Conservation (phyloP, 2,888 invertebrate species). For the Agrochola lychnidis region DNA sequence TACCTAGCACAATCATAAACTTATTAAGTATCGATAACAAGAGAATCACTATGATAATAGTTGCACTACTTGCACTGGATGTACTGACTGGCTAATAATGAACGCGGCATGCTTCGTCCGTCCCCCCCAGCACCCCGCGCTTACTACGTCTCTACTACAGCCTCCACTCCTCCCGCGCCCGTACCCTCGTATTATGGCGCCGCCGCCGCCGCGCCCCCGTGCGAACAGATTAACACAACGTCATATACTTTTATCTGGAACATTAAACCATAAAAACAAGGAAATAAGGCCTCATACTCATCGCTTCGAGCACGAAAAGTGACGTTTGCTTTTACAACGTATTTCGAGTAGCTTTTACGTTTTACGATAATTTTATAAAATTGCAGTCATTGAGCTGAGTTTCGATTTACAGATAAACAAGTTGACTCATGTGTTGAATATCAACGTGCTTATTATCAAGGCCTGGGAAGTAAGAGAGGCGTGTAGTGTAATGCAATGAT, state of each 20-base stretch:
- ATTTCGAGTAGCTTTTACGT: constrained; percentile 74
- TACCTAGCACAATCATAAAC: background rate
- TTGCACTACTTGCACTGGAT: constrained; percentile 57
- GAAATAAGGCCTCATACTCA: constrained; percentile 32
- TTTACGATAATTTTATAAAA: constrained; percentile 82
- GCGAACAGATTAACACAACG: constrained; percentile 25
- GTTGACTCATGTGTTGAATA: constrained; percentile 75
- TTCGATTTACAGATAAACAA: constrained; percentile 74
- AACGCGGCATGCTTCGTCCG: constrained; percentile 71
- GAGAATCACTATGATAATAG: constrained; percentile 5
- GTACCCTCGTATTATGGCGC: constrained; percentile 59
- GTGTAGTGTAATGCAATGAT: constrained; percentile 71
- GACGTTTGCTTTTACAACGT: constrained; percentile 68
- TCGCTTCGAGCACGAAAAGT: constrained; percentile 13
- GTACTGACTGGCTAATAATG: constrained; percentile 78
- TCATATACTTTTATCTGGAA: constrained; percentile 20
- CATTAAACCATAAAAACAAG: constrained; percentile 32
- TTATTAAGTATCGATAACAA: constrained; percentile 30
- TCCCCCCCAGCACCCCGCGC: constrained; percentile 67
- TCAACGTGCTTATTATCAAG: constrained; percentile 51
- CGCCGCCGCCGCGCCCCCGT: constrained; percentile 59
- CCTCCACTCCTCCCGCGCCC: constrained; percentile 76
- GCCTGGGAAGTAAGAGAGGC: constrained; percentile 59
- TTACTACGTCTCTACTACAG: constrained; percentile 85
- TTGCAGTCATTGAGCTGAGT: constrained; percentile 77